phyloP scores from a whole-genome alignment of 1,140 invertebrate genomes.

The Trachymyrmex septentrionalis region DNA sequence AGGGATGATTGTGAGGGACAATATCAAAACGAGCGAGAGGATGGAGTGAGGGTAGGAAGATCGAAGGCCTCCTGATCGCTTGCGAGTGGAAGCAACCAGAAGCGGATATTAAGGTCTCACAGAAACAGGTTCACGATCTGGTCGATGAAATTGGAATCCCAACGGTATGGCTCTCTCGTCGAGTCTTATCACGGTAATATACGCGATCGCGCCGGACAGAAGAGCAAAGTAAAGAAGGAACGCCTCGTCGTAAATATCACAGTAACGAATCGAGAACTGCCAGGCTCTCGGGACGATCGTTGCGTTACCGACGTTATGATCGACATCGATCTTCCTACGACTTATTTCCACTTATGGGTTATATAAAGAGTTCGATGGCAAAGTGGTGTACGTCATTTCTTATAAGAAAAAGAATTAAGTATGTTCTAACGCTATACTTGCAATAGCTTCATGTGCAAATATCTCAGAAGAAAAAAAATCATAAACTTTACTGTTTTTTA shows the following conservation, averaged over 20 bases:
- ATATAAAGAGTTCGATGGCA: conserved; percentile 18
- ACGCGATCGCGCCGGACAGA: conserved; percentile 59
- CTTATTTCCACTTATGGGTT: conserved; percentile 34
- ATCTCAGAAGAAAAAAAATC: neutral
- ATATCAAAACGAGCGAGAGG: conserved; percentile 50
- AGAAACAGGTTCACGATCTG: conserved; percentile 62
- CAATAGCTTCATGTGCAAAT: neutral
- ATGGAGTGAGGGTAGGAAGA: conserved; percentile 57
- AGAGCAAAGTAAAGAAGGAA: conserved; percentile 62
- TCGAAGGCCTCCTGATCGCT: conserved; percentile 54
- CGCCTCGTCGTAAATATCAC: conserved; percentile 57
- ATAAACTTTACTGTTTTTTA: neutral
- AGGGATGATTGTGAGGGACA: conserved; percentile 20
- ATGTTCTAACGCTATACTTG: neutral
- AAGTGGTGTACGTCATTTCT: conserved; percentile 10
- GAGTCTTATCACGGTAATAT: conserved; percentile 57
- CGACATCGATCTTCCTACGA: conserved; percentile 49
- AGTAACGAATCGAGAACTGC: conserved; percentile 57
- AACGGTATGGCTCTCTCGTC: conserved; percentile 56
- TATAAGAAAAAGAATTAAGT: conserved; percentile 19
- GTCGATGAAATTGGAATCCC: conserved; percentile 66
- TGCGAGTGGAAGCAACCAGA: conserved; percentile 51
- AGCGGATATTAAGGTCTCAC: conserved; percentile 61
- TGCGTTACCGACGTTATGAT: conserved; percentile 57
- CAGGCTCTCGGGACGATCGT: conserved; percentile 28